Conservation (phyloP, 2,797 vertebrate genomes). For the Chelonia mydas region DNA sequence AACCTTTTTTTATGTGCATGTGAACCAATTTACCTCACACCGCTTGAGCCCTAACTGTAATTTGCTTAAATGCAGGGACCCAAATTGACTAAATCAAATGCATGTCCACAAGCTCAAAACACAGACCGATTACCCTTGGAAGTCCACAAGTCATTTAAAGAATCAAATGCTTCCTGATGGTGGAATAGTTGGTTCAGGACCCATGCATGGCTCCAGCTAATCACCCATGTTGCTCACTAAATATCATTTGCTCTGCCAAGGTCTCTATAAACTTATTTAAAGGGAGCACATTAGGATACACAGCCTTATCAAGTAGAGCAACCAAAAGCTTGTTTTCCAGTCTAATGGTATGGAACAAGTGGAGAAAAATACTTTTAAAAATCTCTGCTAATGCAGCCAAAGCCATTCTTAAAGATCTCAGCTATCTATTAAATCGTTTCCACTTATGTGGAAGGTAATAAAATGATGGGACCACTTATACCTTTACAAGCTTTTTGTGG, state of each 20-base stretch:
- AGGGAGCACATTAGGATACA: background rate
- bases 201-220: slow-evolving; percentile 42
- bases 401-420: slow-evolving; percentile 14
- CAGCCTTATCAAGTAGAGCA: slow-evolving; percentile 16
- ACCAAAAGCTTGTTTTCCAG: slow-evolving; percentile 60
- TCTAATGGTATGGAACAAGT: slow-evolving; percentile 58
- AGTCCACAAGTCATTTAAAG: slow-evolving; percentile 58
- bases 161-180: slow-evolving; percentile 40
- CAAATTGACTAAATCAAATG: slow-evolving; percentile 71
- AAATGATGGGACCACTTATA: slow-evolving; percentile 28
- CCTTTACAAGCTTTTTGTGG: background rate
- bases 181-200: slow-evolving; percentile 38
- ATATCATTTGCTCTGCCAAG: slow-evolving; percentile 41
- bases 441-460: slow-evolving; percentile 9
- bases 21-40: slow-evolving; percentile 66
- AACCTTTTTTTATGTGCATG: slow-evolving; percentile 37
- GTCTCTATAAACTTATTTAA: slow-evolving; percentile 3
- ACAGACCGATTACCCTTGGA: slow-evolving; percentile 60
- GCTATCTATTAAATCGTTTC: background rate
- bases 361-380: slow-evolving; percentile 56
- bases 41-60: slow-evolving; percentile 64
- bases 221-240: slow-evolving; percentile 3
- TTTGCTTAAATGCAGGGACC: slow-evolving; percentile 69
- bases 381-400: slow-evolving; percentile 11
- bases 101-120: slow-evolving; percentile 71